phyloP scores from a whole-genome alignment of 2,888 invertebrate genomes.

The Plebejus melissa region DNA sequence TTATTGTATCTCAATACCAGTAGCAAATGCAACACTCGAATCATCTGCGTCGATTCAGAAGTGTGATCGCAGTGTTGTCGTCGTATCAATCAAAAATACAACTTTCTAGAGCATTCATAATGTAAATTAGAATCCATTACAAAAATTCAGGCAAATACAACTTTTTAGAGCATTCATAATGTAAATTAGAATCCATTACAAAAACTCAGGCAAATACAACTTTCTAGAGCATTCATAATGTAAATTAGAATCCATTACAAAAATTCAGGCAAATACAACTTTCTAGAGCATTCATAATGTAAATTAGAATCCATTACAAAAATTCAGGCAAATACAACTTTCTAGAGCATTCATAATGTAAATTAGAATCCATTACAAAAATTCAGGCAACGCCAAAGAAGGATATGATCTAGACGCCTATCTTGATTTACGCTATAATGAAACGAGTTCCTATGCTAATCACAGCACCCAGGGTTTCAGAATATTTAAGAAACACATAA shows the following conservation, averaged over 20 bases:
- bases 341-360: not conserved
- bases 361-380: conserved; percentile 6
- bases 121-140: conserved; percentile 1
- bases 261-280: conserved; percentile 17
- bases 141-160: conserved; percentile 16
- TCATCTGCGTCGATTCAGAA: not conserved
- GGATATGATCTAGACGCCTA: conserved; percentile 23
- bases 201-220: conserved; percentile 18
- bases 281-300: not conserved
- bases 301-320: no score
- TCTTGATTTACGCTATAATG: conserved; percentile 21
- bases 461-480: conserved; percentile 23
- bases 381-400: conserved; percentile 10
- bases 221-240: no score
- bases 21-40: no score
- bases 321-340: conserved; percentile 17
- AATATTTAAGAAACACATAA: conserved; percentile 22
- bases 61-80: not conserved
- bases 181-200: conserved; percentile 1
- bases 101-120: not conserved
- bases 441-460: conserved; percentile 26
- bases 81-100: not conserved
- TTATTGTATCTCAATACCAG: no score
- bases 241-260: conserved; percentile 1
- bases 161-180: no score